Evolutionary conservation across 2,797 vertebrate species (phyloP).

Genomic region (Sebastes itinus): DNA sequence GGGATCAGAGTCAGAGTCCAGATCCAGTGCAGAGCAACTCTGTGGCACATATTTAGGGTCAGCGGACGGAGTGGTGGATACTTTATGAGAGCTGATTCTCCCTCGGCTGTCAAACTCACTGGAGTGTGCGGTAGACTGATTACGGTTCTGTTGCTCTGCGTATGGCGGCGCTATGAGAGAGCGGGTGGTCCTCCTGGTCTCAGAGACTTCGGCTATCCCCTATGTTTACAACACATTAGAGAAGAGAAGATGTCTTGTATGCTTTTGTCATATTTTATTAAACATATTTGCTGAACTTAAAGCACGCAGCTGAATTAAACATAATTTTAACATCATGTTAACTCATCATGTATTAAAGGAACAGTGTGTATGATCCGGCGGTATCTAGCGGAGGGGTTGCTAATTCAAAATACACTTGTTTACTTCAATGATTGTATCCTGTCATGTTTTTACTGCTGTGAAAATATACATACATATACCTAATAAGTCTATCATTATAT

Average conservation of each 20-base stretch:
- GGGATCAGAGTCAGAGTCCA: conserved; percentile 72
- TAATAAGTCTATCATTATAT: neutral
- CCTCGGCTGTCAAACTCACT: conserved; percentile 32
- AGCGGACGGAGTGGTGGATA: conserved; percentile 12
- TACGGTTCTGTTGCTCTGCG: conserved; percentile 21
- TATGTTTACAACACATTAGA: conserved; percentile 39
- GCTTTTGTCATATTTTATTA: neutral
- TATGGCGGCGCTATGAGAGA: conserved; percentile 36
- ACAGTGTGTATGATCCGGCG: too few species aligned
- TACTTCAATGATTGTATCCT: neutral
- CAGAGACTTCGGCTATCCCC: conserved; percentile 51
- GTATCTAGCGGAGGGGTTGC: too few species aligned
- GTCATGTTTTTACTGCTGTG: neutral
- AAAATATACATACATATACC: neutral
- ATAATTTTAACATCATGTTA: neutral
- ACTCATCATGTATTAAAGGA: neutral
- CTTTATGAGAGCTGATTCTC: conserved; percentile 28
- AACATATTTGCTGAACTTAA: neutral
- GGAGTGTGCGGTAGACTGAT: conserved; percentile 32
- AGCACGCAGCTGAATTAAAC: neutral
- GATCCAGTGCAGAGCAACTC: conserved; percentile 50
- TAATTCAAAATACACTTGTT: neutral
- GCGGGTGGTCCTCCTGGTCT: conserved; percentile 37
- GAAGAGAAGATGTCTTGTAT: neutral
- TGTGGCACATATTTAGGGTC: conserved; percentile 54